Conservation (phyloP, 2,888 invertebrate genomes). For the Catocala fraxini region DNA sequence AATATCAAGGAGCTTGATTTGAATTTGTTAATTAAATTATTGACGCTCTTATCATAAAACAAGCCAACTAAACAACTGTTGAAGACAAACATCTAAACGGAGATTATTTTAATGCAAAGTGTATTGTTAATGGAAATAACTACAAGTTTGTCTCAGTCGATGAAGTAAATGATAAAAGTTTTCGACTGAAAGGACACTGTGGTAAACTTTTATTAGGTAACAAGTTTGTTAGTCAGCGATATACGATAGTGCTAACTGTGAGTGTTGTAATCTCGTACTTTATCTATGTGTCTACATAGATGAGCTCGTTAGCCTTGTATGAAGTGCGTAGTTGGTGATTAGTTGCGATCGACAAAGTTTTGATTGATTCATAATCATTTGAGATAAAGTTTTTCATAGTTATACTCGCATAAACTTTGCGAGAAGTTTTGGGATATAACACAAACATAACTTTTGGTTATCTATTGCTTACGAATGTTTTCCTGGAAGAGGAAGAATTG, state of each 20-base stretch:
- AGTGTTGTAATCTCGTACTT: not conserved
- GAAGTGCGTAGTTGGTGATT: conserved; percentile 11
- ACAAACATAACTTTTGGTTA: no score
- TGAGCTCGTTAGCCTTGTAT: not conserved
- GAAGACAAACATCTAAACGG: conserved; percentile 12
- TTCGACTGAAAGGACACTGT: not conserved
- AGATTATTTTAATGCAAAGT: conserved; percentile 17
- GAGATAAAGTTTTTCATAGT: not conserved
- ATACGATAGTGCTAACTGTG: not conserved
- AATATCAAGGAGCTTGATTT: conserved; percentile 27
- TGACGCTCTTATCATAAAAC: conserved; percentile 14
- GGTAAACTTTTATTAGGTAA: not conserved
- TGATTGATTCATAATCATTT: conserved; percentile 10
- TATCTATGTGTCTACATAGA: not conserved
- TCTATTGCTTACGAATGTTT: no score
- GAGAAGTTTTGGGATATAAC: not conserved
- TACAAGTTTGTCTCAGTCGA: not conserved
- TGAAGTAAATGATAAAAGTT: not conserved
- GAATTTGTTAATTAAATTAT: conserved; percentile 33
- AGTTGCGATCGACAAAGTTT: conserved; percentile 15
- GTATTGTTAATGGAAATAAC: not conserved
- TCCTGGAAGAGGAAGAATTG: no score
- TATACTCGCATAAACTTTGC: not conserved
- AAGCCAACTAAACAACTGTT: conserved; percentile 2
- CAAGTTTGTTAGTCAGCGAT: conserved; percentile 1